A percentile compares a stretch with the other conserved stretches of the same genome.
phyloP scores from a whole-genome alignment of 1,140 invertebrate species.

The Drosophila santomea region DNA sequence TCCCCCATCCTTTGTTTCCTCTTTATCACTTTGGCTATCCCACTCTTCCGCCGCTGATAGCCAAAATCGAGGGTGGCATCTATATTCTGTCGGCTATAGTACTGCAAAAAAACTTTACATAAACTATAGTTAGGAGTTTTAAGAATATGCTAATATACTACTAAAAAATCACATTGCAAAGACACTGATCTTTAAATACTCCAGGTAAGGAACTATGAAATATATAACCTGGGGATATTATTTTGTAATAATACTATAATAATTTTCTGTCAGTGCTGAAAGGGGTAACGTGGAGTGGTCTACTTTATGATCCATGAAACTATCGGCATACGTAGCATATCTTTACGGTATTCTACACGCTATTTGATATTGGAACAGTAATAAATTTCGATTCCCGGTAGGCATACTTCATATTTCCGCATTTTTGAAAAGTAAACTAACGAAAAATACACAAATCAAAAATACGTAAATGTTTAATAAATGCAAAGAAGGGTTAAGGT shows the following conservation, averaged over 20 bases:
- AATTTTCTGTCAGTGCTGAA: not conserved
- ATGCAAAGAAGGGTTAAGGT: constrained; percentile 16
- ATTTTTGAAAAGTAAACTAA: not conserved
- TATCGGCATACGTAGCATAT: constrained; percentile 3
- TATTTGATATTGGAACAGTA: not conserved
- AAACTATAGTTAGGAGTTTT: not conserved
- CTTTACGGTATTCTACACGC: not conserved
- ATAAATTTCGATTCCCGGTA: constrained; percentile 3
- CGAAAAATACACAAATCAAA: not conserved
- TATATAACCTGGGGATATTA: not conserved
- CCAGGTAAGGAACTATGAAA: no score
- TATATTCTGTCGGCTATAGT: not conserved
- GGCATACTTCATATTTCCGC: constrained; percentile 5
- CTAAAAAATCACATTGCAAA: no score
- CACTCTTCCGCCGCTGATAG: constrained; percentile 2
- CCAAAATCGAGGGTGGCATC: constrained; percentile 4
- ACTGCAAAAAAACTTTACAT: not conserved
- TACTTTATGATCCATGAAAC: constrained; percentile 6
- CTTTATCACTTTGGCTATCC: constrained; percentile 7
- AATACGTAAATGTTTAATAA: not conserved
- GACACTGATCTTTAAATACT: not conserved
- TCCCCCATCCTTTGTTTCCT: not conserved
- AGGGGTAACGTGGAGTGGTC: not conserved
- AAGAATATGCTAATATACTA: no score
- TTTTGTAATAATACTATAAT: not conserved